Percentiles rank a stretch among this genome's conserved stretches.
Conservation (phyloP, 1,140 invertebrate genomes). For the Papilio glaucus region DNA sequence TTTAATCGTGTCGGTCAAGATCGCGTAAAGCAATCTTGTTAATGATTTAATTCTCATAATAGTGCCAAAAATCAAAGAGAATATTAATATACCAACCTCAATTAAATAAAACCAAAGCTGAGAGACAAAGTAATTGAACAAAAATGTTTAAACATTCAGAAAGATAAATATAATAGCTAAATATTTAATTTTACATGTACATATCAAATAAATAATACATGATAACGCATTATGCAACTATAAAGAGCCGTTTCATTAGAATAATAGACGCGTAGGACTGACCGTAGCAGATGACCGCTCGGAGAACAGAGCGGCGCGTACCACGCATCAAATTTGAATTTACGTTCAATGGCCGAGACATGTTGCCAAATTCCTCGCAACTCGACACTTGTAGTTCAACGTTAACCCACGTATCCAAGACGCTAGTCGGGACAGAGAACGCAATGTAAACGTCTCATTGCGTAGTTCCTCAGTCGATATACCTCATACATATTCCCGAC, state of each 20-base stretch:
- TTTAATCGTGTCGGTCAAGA: too few species aligned
- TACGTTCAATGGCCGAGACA: slow-evolving; percentile 11
- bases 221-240: neutral
- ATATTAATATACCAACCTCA: too few species aligned
- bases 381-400: slow-evolving; percentile 17
- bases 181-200: too few species aligned
- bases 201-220: neutral
- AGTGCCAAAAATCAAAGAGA: too few species aligned
- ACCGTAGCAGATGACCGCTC: slow-evolving; percentile 6
- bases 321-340: slow-evolving; percentile 21
- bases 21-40: too few species aligned
- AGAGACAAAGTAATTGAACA: too few species aligned
- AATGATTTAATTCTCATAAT: too few species aligned
- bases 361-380: slow-evolving; percentile 25
- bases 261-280: slow-evolving; percentile 21
- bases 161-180: too few species aligned
- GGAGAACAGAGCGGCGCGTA: neutral
- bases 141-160: too few species aligned
- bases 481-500: neutral
- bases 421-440: neutral
- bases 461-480: neutral
- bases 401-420: slow-evolving; percentile 3
- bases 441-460: slow-evolving; percentile 23
- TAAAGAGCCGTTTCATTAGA: neutral
- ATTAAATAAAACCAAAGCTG: too few species aligned